These are phyloP conservation scores for Acanthacorydalis orientalis DNA, from an alignment of 2,888 invertebrate genomes.

Conservation along the genomic window DNA sequence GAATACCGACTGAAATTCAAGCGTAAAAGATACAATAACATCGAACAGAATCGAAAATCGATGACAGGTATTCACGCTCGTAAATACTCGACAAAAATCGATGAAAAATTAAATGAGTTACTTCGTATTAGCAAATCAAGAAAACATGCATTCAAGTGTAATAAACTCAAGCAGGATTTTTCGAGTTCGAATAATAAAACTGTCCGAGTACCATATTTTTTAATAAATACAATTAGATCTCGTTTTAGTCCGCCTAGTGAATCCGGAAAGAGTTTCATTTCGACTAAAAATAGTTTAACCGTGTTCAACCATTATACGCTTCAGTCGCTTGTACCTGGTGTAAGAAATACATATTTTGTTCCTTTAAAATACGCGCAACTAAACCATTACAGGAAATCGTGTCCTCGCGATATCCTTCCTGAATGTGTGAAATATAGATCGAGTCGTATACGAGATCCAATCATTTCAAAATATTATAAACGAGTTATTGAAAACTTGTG, in stretches of 20 bases:
- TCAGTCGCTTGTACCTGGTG: conserved; percentile 34
- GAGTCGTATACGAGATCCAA: conserved; percentile 11
- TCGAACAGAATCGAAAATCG: conserved; percentile 14
- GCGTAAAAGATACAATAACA: background rate
- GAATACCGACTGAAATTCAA: too few relatives aligned
- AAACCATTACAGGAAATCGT: conserved; percentile 45
- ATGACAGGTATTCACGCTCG: background rate
- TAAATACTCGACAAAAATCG: background rate
- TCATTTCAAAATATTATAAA: conserved; percentile 17
- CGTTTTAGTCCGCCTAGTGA: conserved; percentile 40
- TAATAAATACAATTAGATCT: conserved; percentile 13
- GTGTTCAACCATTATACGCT: conserved; percentile 64
- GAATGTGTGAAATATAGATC: conserved; percentile 14
- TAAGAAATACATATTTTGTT: conserved; percentile 37
- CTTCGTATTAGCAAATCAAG: too few relatives aligned
- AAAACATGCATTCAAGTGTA: too few relatives aligned
- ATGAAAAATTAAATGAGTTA: background rate
- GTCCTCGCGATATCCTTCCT: conserved; percentile 18
- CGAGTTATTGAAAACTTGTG: conserved; percentile 9
- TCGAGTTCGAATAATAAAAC: background rate
- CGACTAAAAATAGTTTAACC: conserved; percentile 43
- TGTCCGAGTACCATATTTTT: conserved; percentile 12
- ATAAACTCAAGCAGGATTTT: background rate
- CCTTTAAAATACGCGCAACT: conserved; percentile 41
- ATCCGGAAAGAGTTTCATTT: conserved; percentile 55